Evolutionary conservation across 2,888 invertebrate species (phyloP).

Genomic region (Oxyscelio sp.): DNA sequence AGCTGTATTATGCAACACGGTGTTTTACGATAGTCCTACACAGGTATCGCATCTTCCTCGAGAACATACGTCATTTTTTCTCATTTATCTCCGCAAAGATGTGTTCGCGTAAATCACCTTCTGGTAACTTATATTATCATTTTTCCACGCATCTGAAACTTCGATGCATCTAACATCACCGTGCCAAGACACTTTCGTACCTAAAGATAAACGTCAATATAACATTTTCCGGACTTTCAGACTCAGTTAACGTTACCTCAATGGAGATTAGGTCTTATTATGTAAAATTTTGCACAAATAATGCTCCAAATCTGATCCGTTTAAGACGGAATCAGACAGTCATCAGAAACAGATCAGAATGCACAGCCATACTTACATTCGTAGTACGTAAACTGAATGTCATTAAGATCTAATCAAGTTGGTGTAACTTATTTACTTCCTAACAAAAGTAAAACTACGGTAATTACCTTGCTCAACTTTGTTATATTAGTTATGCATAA

Average conservation of each 20-base stretch:
- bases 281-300: no score
- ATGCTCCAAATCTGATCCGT: no score
- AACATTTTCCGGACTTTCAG: no score
- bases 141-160: conserved; percentile 14
- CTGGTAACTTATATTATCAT: conserved; percentile 36
- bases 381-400: conserved; percentile 55
- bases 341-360: conserved; percentile 66
- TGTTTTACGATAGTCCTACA: conserved; percentile 46
- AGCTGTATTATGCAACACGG: conserved; percentile 43
- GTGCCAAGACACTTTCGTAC: no score
- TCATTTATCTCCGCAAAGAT: conserved; percentile 37
- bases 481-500: conserved; percentile 59
- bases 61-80: conserved; percentile 47
- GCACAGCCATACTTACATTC: conserved; percentile 49
- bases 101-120: conserved; percentile 44
- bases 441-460: conserved; percentile 64
- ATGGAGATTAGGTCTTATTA: no score
- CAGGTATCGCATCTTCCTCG: conserved; percentile 46
- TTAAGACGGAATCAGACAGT: conserved; percentile 63
- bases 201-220: no score
- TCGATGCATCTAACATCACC: conserved; percentile 9
- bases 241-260: no score
- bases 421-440: conserved; percentile 67
- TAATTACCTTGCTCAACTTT: conserved; percentile 52
- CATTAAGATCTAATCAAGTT: conserved; percentile 72